phyloP scores from a whole-genome alignment of 2,113 vertebrate species.

The Phycodurus eques region DNA sequence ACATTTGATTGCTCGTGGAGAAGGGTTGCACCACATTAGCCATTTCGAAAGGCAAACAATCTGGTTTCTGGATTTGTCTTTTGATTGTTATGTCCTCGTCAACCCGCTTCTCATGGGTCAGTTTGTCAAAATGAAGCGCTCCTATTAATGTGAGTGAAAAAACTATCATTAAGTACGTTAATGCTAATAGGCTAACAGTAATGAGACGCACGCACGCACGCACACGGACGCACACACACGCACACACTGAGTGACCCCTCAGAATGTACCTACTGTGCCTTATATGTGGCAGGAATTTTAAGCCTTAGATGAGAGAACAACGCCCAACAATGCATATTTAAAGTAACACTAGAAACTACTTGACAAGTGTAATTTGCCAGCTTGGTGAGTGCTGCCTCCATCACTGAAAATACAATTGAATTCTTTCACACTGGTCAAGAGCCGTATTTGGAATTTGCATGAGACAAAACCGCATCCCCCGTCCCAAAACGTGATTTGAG shows the following conservation, averaged over 20 bases:
- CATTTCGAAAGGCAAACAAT: too few species aligned
- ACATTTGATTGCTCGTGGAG: background rate
- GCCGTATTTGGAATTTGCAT: too few species aligned
- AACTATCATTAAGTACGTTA: background rate
- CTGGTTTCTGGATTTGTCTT: background rate
- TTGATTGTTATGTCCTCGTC: background rate
- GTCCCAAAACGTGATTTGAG: too few species aligned
- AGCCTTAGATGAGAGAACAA: constrained; percentile 41
- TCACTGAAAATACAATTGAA: too few species aligned
- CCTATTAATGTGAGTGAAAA: background rate
- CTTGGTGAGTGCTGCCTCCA: too few species aligned
- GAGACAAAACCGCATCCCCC: too few species aligned
- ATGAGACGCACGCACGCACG: background rate
- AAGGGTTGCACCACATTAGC: background rate
- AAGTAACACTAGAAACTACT: background rate
- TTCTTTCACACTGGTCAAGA: too few species aligned
- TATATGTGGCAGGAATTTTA: constrained; percentile 60
- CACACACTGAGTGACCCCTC: constrained; percentile 33
- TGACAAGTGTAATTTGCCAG: too few species aligned
- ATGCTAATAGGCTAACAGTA: background rate
- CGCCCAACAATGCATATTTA: constrained; percentile 7
- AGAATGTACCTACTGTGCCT: constrained; percentile 54
- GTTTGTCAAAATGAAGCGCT: background rate
- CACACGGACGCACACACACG: constrained; percentile 32
- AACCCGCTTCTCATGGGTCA: background rate